Base-by-base conservation (phyloP, 2,113 vertebrate genomes). In the Tinamus guttatus region DNA sequence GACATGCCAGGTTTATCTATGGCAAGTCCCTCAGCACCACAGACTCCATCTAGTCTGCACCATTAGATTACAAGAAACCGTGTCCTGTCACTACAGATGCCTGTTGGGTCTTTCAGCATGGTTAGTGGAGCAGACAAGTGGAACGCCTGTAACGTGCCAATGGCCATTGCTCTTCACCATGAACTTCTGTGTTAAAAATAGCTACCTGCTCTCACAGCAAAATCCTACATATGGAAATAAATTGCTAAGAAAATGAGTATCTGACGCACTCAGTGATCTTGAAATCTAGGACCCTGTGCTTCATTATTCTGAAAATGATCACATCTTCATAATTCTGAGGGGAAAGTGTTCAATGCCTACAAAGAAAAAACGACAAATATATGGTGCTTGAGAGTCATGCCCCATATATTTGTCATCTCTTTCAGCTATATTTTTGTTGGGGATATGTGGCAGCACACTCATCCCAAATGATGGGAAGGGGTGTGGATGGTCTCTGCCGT, bases 171-270 rank as follows among this genome's bases (percentile, higher is more conserved):
- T 30, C 9, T 8, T 30, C 30, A 38, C 30, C 8, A 1, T 36
- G 68, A 75, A 5, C 13, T 3, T 11, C 18, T 13, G 17, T 2
- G 2, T 2, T 41, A 38, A 5, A 16, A 22, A 11, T 18, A 14
- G 40, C 64, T 18, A 52, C n/a, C 24, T 3, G 30, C n/a, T 47
- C 65, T 16, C 15, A 3, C 24, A 3, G 43, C 52, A 15, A 52
- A 41, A 9, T 15, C 62, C 25, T 2, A 5, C 2, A 8, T 38
- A 1, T 0, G 24, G 41, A 19, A 34, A 73, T 0, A 3, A 56
- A 73, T 34, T 58, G 54, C 65, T 27, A 22, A 24, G 36, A 58
- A 13, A 43, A 25, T 3, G 32, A 24, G 34, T 27, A 63, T 22
- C 60, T 24, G 34, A 62, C 30, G 18, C 9, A 3, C 47, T 52